Conservation (phyloP, 92 coral and sea anemone genomes). For the Desmophyllum pertusum region DNA sequence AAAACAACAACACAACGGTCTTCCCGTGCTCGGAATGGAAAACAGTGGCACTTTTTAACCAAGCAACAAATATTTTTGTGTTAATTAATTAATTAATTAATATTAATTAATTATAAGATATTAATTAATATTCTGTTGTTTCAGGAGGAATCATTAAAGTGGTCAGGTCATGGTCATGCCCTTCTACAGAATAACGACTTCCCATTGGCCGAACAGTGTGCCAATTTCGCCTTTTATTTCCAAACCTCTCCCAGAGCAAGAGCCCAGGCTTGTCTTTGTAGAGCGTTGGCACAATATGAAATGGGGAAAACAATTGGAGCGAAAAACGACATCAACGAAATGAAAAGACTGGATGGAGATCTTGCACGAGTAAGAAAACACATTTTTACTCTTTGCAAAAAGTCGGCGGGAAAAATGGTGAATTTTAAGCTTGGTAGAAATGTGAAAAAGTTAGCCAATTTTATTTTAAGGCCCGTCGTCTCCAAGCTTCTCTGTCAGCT, state of each 20-base stretch:
- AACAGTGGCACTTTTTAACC: too few relatives aligned
- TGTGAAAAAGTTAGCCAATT: too few relatives aligned
- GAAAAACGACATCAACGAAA: not conserved
- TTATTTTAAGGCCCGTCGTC: too few relatives aligned
- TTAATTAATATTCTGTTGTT: not conserved
- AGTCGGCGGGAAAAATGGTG: too few relatives aligned
- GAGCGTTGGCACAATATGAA: not conserved
- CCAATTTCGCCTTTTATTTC: not conserved
- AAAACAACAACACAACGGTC: too few relatives aligned
- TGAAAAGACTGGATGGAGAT: not conserved
- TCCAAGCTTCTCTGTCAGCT: too few relatives aligned
- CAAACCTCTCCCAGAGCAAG: not conserved
- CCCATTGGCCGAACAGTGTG: not conserved
- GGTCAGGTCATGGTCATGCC: not conserved
- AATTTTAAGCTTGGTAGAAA: too few relatives aligned
- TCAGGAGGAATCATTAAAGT: not conserved
- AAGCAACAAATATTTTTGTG: too few relatives aligned
- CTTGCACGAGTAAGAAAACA: constrained; percentile 2
- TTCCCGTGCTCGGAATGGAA: too few relatives aligned
- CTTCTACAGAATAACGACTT: not conserved
- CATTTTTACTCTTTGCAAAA: too few relatives aligned
- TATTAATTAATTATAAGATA: too few relatives aligned
- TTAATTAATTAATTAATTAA: too few relatives aligned
- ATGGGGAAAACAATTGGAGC: not conserved
- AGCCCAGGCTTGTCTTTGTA: not conserved